Evolutionary conservation across 2,113 vertebrate genomes (phyloP), one percentile per base, ranked within the genome.

Genomic region (Himantopus leucocephalus): DNA sequence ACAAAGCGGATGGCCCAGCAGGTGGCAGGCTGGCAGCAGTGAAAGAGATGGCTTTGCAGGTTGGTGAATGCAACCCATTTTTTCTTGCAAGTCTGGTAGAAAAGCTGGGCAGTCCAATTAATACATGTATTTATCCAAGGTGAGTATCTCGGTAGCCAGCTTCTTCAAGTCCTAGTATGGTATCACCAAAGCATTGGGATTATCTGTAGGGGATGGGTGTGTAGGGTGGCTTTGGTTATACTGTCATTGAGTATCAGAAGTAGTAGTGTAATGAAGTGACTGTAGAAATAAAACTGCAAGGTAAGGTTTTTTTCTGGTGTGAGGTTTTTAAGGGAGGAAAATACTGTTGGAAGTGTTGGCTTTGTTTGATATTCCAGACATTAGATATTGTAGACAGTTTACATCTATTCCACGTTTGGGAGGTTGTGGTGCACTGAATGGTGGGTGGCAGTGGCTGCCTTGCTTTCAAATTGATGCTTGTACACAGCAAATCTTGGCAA

Each of bases 11-110:
- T 27, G 85, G 64, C 76, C 89, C 91, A 82, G 93, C 84, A 91
- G 93, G 91, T 97, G 94, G 52, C 93, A 94, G 92, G 82, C 85
- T 79, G 85, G 72, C 94, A 78, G 89, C 84, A 63, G 77, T 7
- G 24, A 41, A 62, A 27, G 10, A 6, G 35, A 3, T 55, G 56
- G 34, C 80, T 45, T 21, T 53, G 62, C 41, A n/a, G 45, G 29
- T 8, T 5, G 12, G 60, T 64, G 39, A 2, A 2, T 14, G 52
- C 7, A 22, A 1, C n/a, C n/a, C 24, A 48, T 4, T 3, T 62
- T 10, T 52, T 30, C 55, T 67, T 64, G 0, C n/a, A 7, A 4
- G n/a, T 10, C 11, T 63, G 64, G 3, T 17, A 12, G 22, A 19
- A 27, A 58, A 74, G 70, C 62, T 73, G 53, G 23, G 10, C 63